Percentiles rank a stretch among this genome's conserved stretches.
Conservation (phyloP, 1,140 invertebrate genomes). For the Drosophila mojavensis region DNA sequence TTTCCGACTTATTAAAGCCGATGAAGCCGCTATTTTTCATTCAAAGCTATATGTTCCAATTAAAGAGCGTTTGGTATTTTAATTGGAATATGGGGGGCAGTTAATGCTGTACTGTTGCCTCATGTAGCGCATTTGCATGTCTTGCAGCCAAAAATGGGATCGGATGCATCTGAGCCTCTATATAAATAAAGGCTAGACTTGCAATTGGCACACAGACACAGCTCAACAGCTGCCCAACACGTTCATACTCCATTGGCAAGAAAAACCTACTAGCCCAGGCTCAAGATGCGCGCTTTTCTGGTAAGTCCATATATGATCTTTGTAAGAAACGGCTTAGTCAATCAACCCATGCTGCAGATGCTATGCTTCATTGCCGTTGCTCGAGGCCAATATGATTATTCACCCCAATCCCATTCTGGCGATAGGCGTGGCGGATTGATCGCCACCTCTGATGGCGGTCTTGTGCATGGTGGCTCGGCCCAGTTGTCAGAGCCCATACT, state of each 20-base stretch:
- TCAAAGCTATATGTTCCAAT: constrained; percentile 57
- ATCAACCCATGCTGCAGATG: constrained; percentile 34
- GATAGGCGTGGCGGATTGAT: constrained; percentile 46
- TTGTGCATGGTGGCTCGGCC: constrained; percentile 37
- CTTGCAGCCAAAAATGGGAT: constrained; percentile 9
- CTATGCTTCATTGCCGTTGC: constrained; percentile 60
- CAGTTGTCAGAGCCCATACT: constrained; percentile 58
- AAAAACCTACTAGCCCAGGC: constrained; percentile 24
- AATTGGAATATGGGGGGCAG: constrained; percentile 47
- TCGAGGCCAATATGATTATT: constrained; percentile 66
- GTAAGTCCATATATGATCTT: constrained; percentile 35
- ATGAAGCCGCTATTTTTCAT: constrained; percentile 15
- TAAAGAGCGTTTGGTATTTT: constrained; percentile 52
- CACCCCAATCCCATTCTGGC: constrained; percentile 38
- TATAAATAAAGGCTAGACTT: constrained; percentile 57
- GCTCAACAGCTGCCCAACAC: constrained; percentile 49
- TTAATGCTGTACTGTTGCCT: constrained; percentile 28
- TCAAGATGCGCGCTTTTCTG: constrained; percentile 71
- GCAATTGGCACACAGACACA: constrained; percentile 60
- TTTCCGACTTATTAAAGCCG: constrained; percentile 40
- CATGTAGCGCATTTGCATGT: constrained; percentile 39
- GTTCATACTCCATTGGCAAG: constrained; percentile 24
- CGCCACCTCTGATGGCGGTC: neutral
- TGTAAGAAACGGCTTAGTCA: neutral
- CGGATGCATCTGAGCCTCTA: constrained; percentile 1